Evolutionary conservation across 64 coral and sea anemone genomes (phyloP).

Genomic region (Trachythela sp.): DNA sequence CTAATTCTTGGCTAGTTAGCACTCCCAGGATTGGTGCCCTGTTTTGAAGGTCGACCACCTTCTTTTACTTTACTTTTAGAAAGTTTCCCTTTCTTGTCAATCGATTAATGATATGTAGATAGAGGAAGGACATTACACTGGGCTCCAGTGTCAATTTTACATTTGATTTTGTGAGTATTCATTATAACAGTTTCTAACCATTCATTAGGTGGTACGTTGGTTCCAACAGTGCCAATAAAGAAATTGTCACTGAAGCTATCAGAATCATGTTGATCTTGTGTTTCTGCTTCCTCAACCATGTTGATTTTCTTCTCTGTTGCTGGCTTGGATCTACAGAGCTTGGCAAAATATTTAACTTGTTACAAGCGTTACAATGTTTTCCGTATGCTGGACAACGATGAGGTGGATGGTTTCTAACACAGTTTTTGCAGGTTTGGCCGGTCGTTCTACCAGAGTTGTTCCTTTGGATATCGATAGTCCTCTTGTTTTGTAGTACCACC

Average conservation of each 20-base stretch:
- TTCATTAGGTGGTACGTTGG: not conserved
- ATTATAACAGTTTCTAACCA: not conserved
- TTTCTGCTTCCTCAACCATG: not conserved
- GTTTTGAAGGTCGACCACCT: not conserved
- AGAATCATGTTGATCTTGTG: not conserved
- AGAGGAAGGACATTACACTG: conserved; percentile 4
- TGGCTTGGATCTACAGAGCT: not conserved
- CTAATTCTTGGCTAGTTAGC: not conserved
- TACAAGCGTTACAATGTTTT: not conserved
- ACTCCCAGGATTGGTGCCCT: not conserved
- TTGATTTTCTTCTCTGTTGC: not conserved
- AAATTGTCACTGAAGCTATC: not conserved
- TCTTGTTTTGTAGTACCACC: not conserved
- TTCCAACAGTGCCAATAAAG: not conserved
- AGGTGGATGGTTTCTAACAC: not conserved
- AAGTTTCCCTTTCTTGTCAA: not conserved
- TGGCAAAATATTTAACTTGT: not conserved
- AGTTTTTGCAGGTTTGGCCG: not conserved
- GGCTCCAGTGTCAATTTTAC: conserved; percentile 2
- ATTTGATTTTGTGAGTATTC: not conserved
- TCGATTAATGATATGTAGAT: not conserved
- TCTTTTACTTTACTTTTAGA: not conserved
- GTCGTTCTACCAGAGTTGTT: not conserved
- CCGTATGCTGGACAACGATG: not conserved
- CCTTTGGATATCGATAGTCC: not conserved